Base-by-base conservation (phyloP, 1,140 invertebrate genomes). In the Drosophila sucinea region DNA sequence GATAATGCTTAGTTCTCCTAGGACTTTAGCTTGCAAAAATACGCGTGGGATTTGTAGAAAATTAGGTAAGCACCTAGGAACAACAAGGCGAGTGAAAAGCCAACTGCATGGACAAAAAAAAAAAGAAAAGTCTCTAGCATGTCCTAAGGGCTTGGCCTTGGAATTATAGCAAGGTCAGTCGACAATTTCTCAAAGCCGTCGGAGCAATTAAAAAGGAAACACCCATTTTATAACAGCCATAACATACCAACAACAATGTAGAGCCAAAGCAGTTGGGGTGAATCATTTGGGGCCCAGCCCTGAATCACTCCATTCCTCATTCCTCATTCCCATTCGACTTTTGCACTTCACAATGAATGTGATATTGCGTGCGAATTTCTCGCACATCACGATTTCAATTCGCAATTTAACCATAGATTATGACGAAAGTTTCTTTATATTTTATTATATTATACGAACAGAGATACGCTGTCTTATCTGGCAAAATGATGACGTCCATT, bases 1-100 rank as follows among this genome's bases (percentile, higher is more conserved):
- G 29, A n/a, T 40, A 17, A 51, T 71, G 70, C 70, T 73, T 41
- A 55, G 8, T 70, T 70, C 71, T 56, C 70, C 71, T 60, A 73
- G 70, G 70, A 73, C 70, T 56, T 44, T 56, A 32, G 54, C 30
- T 25, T 35, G 60, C 40, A 27, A 51, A 51, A 27, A 51, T 51
- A 29, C 51, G 73, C 73, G 73, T 75, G 70, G 70, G 63, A 47
- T 57, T 33, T 54, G 30, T 41, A 29, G 57, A 51, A 72, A 72
- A 70, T 70, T 55, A 70, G 29, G 67, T 61, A 62, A 62, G 67
- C 70, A 38, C 41, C 68, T 51, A 67, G 67, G 60, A 41, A 72
- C 38, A 57, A 8, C 11, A 32, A 38, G 44, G 60, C 11, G 17
- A 47, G 4, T 25, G 6, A 47, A 47, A 47, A 47, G 44, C 44